Percentiles rank a stretch among this genome's conserved stretches.
phyloP scores from a whole-genome alignment of 1,140 invertebrate species.

The Trichonephila clavipes region DNA sequence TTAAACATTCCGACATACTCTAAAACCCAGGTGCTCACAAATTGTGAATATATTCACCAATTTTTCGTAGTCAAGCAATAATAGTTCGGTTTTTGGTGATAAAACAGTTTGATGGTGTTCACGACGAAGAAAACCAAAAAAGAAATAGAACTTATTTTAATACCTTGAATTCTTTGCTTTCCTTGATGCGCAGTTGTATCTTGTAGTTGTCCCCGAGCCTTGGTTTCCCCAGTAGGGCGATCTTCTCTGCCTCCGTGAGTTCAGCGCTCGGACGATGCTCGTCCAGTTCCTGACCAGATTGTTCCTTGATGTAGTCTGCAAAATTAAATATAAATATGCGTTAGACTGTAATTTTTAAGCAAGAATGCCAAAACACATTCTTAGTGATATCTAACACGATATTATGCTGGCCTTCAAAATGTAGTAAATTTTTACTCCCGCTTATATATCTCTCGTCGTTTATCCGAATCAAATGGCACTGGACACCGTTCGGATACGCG shows the following conservation, averaged over 20 bases:
- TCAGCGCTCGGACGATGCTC: conserved; percentile 80
- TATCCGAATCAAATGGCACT: too few relatives aligned
- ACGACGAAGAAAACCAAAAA: neutral
- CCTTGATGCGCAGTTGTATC: conserved; percentile 94
- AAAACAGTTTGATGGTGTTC: neutral
- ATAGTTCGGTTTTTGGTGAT: neutral
- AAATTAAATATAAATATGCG: neutral
- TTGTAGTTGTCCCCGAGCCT: conserved; percentile 91
- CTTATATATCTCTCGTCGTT: too few relatives aligned
- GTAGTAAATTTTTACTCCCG: too few relatives aligned
- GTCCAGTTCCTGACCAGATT: conserved; percentile 48
- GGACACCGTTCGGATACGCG: too few relatives aligned
- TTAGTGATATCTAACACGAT: too few relatives aligned
- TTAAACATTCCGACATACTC: too few relatives aligned
- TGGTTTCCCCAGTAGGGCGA: conserved; percentile 94
- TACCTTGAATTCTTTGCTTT: conserved; percentile 99
- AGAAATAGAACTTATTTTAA: conserved; percentile 33
- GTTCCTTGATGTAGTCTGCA: conserved; percentile 76
- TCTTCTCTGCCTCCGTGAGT: conserved; percentile 87
- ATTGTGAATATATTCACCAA: too few relatives aligned
- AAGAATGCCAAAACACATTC: too few relatives aligned
- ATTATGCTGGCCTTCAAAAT: too few relatives aligned
- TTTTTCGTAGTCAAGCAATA: neutral
- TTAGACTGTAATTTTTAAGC: too few relatives aligned
- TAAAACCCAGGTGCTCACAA: too few relatives aligned